These are phyloP conservation scores for Garrulus glandarius DNA, from an alignment of 2,797 vertebrate species.

Conservation along the genomic window DNA sequence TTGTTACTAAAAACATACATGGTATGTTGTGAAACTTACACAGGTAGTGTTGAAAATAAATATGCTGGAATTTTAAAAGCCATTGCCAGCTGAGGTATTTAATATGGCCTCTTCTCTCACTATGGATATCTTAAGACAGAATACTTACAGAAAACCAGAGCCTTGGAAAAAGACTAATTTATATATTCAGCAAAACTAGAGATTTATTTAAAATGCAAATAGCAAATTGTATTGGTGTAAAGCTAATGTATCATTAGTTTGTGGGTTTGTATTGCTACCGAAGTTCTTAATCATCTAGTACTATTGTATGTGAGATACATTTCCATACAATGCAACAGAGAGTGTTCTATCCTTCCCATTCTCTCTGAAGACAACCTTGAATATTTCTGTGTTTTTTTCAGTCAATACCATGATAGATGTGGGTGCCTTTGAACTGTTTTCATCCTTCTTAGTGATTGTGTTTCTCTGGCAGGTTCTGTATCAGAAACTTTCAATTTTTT, in stretches of 20 bases:
- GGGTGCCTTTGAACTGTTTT: neutral
- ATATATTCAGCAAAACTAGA: neutral
- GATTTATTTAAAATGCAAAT: neutral
- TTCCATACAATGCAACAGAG: neutral
- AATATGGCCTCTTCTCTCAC: neutral
- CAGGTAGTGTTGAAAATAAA: neutral
- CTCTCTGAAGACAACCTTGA: neutral
- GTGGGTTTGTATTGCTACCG: neutral
- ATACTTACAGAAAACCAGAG: neutral
- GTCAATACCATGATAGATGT: neutral
- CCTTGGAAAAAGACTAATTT: neutral
- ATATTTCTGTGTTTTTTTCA: neutral
- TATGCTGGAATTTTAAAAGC: neutral
- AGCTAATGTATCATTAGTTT: neutral
- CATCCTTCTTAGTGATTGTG: neutral
- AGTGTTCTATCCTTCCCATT: neutral
- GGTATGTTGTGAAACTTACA: neutral
- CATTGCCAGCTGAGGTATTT: neutral
- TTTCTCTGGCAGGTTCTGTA: neutral
- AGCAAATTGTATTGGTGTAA: neutral
- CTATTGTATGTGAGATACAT: neutral
- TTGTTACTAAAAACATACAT: neutral
- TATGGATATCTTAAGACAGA: neutral
- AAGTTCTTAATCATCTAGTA: neutral
- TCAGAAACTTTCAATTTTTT: neutral